Evolutionary conservation across 2,888 invertebrate genomes (phyloP).

Genomic region (Andrena marginata): DNA sequence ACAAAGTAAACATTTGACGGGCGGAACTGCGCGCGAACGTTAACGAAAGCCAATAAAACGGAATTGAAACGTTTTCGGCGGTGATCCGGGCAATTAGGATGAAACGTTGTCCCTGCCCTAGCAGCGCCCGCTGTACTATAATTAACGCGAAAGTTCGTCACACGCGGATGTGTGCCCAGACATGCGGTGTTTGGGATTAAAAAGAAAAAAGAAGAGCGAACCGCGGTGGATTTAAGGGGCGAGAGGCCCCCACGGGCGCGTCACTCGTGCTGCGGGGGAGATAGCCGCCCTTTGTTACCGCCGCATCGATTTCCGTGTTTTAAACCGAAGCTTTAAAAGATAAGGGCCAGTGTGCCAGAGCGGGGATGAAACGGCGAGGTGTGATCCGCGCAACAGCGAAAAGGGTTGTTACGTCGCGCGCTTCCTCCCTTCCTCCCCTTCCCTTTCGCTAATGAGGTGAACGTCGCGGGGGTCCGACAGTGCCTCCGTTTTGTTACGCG

Average conservation of each 20-base stretch:
- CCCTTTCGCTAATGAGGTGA: slow-evolving; percentile 35
- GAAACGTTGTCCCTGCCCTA: neutral
- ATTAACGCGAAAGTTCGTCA: slow-evolving; percentile 27
- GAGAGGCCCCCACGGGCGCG: neutral
- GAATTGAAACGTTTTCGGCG: slow-evolving; percentile 41
- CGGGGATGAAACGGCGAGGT: slow-evolving; percentile 26
- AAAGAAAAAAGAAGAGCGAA: neutral
- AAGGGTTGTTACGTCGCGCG: slow-evolving; percentile 27
- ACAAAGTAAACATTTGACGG: slow-evolving; percentile 60
- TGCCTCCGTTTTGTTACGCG: neutral
- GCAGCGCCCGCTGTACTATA: neutral
- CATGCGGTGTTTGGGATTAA: neutral
- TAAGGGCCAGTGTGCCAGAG: slow-evolving; percentile 56
- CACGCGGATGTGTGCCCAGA: neutral
- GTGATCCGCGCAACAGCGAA: slow-evolving; percentile 1
- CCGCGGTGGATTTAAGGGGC: neutral
- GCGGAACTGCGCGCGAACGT: slow-evolving; percentile 24
- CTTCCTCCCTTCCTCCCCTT: slow-evolving; percentile 9
- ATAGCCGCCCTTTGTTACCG: slow-evolving; percentile 16
- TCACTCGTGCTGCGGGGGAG: neutral
- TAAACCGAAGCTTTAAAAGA: slow-evolving; percentile 33
- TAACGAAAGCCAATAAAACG: slow-evolving; percentile 51
- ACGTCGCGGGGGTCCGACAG: slow-evolving; percentile 1
- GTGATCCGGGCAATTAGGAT: slow-evolving; percentile 34
- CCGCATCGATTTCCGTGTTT: slow-evolving; percentile 50